These are phyloP conservation scores for Cacoxenus indagator DNA, from an alignment of 2,888 invertebrate genomes.

Conservation along the genomic window DNA sequence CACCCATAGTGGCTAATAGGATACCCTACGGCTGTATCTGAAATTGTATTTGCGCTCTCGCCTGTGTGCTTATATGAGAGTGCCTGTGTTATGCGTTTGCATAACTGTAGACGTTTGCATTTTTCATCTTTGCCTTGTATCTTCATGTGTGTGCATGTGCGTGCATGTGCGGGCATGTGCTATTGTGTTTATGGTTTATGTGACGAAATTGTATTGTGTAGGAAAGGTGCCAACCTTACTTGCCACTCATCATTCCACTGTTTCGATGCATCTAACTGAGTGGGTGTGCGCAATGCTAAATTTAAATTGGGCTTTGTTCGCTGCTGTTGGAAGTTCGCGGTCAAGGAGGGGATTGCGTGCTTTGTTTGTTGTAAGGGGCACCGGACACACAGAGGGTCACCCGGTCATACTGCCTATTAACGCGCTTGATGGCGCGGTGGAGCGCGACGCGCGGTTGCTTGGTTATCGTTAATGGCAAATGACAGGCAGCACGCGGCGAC, in stretches of 20 bases:
- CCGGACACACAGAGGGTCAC: neutral
- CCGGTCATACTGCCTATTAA: too few relatives aligned
- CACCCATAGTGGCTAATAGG: too few relatives aligned
- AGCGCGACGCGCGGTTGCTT: neutral
- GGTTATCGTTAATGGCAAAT: neutral
- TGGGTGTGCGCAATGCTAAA: neutral
- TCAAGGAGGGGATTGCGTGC: neutral
- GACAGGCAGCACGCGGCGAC: neutral
- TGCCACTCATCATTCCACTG: neutral
- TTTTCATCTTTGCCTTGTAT: too few relatives aligned
- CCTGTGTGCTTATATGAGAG: neutral
- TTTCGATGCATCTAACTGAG: neutral
- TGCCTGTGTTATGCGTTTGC: neutral
- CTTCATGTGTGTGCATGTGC: neutral
- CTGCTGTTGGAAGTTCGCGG: neutral
- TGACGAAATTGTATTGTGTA: neutral
- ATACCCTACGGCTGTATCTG: too few relatives aligned
- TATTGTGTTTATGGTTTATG: too few relatives aligned
- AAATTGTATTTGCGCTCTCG: too few relatives aligned
- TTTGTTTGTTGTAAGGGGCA: neutral
- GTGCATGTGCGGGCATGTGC: neutral
- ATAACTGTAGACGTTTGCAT: too few relatives aligned
- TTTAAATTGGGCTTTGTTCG: neutral
- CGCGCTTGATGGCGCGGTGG: neutral
- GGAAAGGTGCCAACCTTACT: slow-evolving; percentile 1